Evolutionary conservation across 2,113 vertebrate species (phyloP), one percentile per base, ranked within the genome.

Genomic region (Dicerorhinus sumatrensis): DNA sequence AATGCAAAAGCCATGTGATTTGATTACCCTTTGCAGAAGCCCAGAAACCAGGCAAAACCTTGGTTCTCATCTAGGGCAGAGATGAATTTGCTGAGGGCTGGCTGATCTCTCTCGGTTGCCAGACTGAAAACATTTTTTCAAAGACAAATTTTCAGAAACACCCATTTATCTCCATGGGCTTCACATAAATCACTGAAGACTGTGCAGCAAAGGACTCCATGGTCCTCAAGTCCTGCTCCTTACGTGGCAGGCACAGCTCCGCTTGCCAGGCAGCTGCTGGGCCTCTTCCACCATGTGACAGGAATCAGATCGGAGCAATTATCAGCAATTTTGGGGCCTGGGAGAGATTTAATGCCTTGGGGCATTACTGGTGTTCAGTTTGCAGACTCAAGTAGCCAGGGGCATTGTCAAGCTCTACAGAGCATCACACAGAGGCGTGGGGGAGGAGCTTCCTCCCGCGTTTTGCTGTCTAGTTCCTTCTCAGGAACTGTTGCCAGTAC

Each of bases 181-280:
- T 46, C 42, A 0, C 16, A 13, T 23, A 6, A 29, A 46, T 33
- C 81, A 2, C 11, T 11, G 0, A 36, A 21, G 42, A 36, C 3
- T 29, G 21, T 0, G 0, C 17, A 27, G 6, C 5, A 0, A 54
- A 65, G 48, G 31, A 21, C 10, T 33, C 42, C 5, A 0, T 0
- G 0, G 6, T 27, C 46, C 63, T 62, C 1, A 0, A 0, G 0
- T 4, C 8, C 33, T 25, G 7, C 29, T 23, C 39, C 39, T 27
- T 11, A 1, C 3, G 0, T 10, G 16, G 0, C 2, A 1, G 13
- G 3, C 4, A 1, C 36, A 42, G 25, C 56, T 17, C 17, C 20
- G 9, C 46, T 7, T 1, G 1, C 33, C 20, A 1, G 18, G 10
- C 8, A 5, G 69, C 54, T 31, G 6, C 58, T 17, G 70, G 20